Base-by-base conservation (phyloP, 1,140 invertebrate genomes). In the Caenorhabditis briggsae region DNA sequence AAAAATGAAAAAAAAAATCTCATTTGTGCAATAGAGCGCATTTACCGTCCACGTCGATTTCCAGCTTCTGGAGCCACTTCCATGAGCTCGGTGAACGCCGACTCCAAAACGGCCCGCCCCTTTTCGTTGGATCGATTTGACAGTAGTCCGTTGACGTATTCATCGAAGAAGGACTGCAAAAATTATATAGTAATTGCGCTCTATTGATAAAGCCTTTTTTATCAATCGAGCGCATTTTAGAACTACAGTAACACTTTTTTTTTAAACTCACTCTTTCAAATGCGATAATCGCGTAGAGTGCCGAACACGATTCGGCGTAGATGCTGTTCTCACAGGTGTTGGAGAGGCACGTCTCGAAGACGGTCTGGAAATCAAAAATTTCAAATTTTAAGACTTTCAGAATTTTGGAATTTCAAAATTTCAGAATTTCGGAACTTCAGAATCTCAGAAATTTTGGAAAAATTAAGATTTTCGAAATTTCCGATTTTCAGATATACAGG, bases 331-430 rank as follows among this genome's bases (percentile, higher is more conserved):
- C 87, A 50, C 50, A 86, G n/a, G 55, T 86, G 70, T 88, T 59
- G n/a, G 74, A 82, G 2, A 88, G 84, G n/a, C 84, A 86, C 0
- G 87, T 59, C 20, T 88, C 87, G 70, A 88, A 88, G 5, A 82
- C 85, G 18, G 82, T 82, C 86, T 87, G 83, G 50, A 86, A 87
- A 55, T 70, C n/a, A 86, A 6, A 53, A 25, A n/a, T 23, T 16
- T 14, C 2, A 25, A 85, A 55, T 14, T 43, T 20, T 9, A 2
- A 0, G 11, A 33, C 7, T 43, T 14, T 50, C 12, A n/a, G 2
- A 20, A 33, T 12, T 33, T 33, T 33, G 33, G 3, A 33, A 33
- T 33, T 33, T 33, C 33, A 3, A 33, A 33, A 33, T 33, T 33
- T 33, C 33, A 33, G 33, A 33, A 33, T 33, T 3, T 33, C 33